These are phyloP conservation scores for Epinephelus lanceolatus DNA, from an alignment of 2,113 vertebrate genomes.

Conservation along the genomic window DNA sequence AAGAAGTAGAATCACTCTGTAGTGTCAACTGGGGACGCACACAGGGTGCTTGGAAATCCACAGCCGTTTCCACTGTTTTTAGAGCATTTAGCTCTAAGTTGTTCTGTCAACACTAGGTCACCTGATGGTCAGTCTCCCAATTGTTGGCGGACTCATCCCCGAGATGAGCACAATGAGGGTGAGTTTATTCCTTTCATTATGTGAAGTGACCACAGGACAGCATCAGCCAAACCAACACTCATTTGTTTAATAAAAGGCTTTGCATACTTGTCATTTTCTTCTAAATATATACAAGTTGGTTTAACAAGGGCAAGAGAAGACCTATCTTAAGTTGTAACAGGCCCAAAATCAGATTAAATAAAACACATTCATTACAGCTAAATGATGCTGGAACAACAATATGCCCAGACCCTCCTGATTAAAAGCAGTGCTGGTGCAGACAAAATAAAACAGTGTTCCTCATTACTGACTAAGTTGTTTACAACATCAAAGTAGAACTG, in stretches of 20 bases:
- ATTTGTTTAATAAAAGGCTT: not conserved
- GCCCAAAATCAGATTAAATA: not conserved
- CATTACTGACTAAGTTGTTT: conserved; percentile 47
- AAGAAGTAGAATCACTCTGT: no score
- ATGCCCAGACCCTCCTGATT: conserved; percentile 17
- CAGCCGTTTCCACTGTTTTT: no score
- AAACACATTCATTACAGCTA: conserved; percentile 17
- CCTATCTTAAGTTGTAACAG: not conserved
- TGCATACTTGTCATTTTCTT: conserved; percentile 1
- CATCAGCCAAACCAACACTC: not conserved
- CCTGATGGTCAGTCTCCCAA: no score
- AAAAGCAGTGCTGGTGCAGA: conserved; percentile 37
- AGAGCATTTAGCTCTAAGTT: no score
- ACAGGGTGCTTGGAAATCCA: no score
- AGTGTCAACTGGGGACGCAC: no score
- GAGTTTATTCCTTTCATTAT: not conserved
- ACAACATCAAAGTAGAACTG: conserved; percentile 36
- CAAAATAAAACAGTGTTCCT: conserved; percentile 36
- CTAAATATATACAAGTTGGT: not conserved
- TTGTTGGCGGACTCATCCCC: no score
- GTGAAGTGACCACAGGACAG: not conserved
- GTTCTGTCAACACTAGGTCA: no score
- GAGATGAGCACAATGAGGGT: no score
- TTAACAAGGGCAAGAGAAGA: not conserved
- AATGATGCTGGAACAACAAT: conserved; percentile 21